Base-by-base conservation (phyloP, 2,797 vertebrate genomes). In the Lagodon rhomboides region DNA sequence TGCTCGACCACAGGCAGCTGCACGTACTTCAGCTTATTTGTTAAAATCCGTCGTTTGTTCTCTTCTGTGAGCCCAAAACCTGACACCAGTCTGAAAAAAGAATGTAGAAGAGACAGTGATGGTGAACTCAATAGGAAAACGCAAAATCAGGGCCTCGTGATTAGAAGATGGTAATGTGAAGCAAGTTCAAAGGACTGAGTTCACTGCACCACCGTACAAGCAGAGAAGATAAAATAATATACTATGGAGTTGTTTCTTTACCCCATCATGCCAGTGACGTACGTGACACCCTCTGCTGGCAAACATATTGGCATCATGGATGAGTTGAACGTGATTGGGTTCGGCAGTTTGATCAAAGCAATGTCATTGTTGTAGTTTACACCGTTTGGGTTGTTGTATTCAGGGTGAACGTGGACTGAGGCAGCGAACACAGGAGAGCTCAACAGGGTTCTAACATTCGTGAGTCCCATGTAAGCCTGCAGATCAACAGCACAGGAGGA, bases 261-360 rank as follows among this genome's bases (percentile, higher is more conserved):
- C 94, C 94, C 95, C 6, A 83, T 67, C 0, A 13, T 5, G 0
- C 78, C 80, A 11, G 65, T 44, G 2, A 0, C 0, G 10, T 92
- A 92, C 46, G 73, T 43, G 2, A 51, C 77, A 0, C 54, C 72
- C 0, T 79, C 55, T 70, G 75, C n/a, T 69, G 94, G 93, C 68
- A 95, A 82, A 89, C 94, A 95, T 15, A 95, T 22, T 1, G 94
- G 94, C 94, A 95, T 94, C 7, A 94, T 3, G 22, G 80, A 54
- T 47, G 83, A 20, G 5, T 51, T 1, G 67, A 93, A 95, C 4
- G 89, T 92, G 70, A 95, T 15, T 0, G 83, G 53, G 0, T 59
- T 46, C 0, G 65, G 0, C 53, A 95, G 85, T 80, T 92, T 89
- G 85, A 95, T 89, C 82, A 95, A 63, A 0, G 92, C 93, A 12